Percentiles rank a stretch among this genome's conserved stretches.
phyloP scores from a whole-genome alignment of 2,113 vertebrate species.

The Bombycilla garrulus region DNA sequence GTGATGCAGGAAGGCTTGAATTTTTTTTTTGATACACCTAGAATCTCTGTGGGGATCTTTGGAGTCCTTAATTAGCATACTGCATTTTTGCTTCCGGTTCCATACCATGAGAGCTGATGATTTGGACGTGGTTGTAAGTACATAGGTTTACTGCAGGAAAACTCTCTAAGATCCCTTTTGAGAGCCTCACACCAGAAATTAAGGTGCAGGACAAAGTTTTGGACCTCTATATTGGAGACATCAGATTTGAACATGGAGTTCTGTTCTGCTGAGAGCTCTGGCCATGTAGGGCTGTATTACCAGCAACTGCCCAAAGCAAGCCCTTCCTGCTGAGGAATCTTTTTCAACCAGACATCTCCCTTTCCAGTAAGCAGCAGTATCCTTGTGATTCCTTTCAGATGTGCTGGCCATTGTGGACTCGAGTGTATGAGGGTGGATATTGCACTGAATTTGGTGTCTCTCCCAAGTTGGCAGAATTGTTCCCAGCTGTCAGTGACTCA shows the following conservation, averaged over 20 bases:
- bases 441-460: neutral
- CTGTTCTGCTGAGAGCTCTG: neutral
- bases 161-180: neutral
- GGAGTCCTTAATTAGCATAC: neutral
- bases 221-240: neutral
- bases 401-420: neutral
- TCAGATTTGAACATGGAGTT: neutral
- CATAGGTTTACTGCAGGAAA: neutral
- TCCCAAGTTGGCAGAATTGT: slow-evolving; percentile 11
- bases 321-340: neutral
- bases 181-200: neutral
- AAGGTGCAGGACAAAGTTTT: rapidly evolving
- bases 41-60: neutral
- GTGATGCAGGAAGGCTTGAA: neutral
- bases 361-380: neutral
- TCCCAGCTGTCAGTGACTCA: slow-evolving; percentile 58
- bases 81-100: neutral
- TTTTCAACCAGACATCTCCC: neutral
- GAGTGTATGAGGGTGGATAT: neutral
- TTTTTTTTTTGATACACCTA: rapidly evolving
- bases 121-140: neutral
- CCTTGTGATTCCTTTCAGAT: slow-evolving; percentile 13
- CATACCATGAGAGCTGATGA: neutral
- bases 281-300: neutral
- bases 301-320: neutral